phyloP scores from a whole-genome alignment of 2,888 invertebrate genomes.

The Melinaea marsaeus region DNA sequence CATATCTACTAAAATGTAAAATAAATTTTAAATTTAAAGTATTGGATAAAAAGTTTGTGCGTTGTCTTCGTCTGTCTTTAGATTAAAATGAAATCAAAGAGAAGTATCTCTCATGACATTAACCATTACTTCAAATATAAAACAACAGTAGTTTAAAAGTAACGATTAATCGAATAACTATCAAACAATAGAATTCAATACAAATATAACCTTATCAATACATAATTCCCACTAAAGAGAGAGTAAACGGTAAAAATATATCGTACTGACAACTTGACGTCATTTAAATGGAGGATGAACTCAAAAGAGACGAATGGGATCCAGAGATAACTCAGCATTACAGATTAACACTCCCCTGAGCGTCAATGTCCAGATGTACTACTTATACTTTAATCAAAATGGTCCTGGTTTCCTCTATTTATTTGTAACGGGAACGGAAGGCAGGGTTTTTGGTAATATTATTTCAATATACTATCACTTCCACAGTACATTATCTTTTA shows the following conservation, averaged over 20 bases:
- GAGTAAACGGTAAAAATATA: neutral
- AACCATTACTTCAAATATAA: neutral
- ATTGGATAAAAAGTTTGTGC: too few relatives aligned
- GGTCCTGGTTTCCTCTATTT: too few relatives aligned
- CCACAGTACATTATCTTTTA: too few relatives aligned
- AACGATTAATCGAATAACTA: neutral
- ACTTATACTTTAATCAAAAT: too few relatives aligned
- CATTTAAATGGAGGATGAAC: neutral
- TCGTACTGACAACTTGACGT: neutral
- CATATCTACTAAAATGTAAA: too few relatives aligned
- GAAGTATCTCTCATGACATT: neutral
- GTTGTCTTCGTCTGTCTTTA: too few relatives aligned
- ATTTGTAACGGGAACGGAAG: too few relatives aligned
- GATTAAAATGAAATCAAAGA: too few relatives aligned
- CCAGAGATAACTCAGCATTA: neutral
- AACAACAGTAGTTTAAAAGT: neutral
- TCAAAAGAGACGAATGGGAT: neutral
- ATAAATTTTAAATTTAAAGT: too few relatives aligned
- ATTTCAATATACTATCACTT: too few relatives aligned
- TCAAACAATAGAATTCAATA: neutral
- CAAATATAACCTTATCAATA: constrained; percentile 1
- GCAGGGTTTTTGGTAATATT: too few relatives aligned
- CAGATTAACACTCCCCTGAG: neutral
- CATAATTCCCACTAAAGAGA: neutral
- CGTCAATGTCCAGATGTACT: too few relatives aligned